Evolutionary conservation across 1,140 invertebrate genomes (phyloP).

Genomic region (Hylyphantes graminicola): DNA sequence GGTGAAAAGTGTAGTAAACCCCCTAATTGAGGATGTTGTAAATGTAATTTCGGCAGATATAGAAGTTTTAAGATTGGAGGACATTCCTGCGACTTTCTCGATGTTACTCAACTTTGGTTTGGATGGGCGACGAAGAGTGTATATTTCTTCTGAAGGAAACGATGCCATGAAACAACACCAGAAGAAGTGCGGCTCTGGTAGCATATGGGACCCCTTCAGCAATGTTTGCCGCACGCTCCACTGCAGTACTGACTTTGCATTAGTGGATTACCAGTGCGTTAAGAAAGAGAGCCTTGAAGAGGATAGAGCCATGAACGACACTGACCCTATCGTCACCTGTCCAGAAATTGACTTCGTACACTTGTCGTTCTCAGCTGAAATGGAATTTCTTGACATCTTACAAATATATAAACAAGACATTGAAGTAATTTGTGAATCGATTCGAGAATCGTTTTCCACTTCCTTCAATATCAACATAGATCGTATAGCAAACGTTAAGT

Average conservation of each 20-base stretch:
- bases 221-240: conserved; percentile 53
- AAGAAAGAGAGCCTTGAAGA: conserved; percentile 18
- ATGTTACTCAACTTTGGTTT: conserved; percentile 61
- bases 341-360: conserved; percentile 21
- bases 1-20: neutral
- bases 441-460: conserved; percentile 24
- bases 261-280: conserved; percentile 58
- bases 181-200: conserved; percentile 3
- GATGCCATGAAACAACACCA: conserved; percentile 40
- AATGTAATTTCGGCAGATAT: conserved; percentile 28
- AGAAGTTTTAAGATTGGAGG: conserved; percentile 25
- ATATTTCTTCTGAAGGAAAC: conserved; percentile 54
- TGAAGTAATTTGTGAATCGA: conserved; percentile 21
- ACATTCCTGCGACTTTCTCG: conserved; percentile 61
- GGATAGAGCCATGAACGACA: neutral
- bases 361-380: conserved; percentile 35
- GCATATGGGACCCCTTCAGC: conserved; percentile 61
- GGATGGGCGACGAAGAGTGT: conserved; percentile 52
- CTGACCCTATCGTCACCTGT: conserved; percentile 7
- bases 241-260: conserved; percentile 54
- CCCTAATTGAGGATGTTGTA: neutral
- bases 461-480: conserved; percentile 47
- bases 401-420: conserved; percentile 2
- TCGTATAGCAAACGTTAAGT: conserved; percentile 42
- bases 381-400: conserved; percentile 39